Evolutionary conservation across 2,113 vertebrate genomes (phyloP), one percentile per base, ranked within the genome.

Genomic region (Chinchilla lanigera): DNA sequence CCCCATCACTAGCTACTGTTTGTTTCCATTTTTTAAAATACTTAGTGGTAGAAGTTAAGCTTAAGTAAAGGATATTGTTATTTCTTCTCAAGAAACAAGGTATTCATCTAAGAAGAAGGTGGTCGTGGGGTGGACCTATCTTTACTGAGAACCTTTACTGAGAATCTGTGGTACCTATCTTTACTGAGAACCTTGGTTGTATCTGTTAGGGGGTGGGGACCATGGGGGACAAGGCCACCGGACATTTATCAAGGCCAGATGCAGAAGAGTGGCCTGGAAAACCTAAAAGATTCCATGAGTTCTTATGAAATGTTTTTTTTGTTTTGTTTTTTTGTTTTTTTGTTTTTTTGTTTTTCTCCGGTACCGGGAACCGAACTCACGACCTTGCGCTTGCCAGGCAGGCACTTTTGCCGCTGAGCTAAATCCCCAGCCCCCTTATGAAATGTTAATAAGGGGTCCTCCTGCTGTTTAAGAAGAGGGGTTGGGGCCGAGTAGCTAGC

Each of bases 251-350:
- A 96, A 86, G 20, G 41, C 30, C 73, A 96, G 0, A 93, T 58
- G 17, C 41, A 96, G 88, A 41, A 92, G 2, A 61, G 22, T 4
- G 50, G 20, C 38, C 50, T 75, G 1, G 73, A 90, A 95, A 86
- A 52, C 24, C 58, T 86, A 71, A 82, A 65, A 90, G 17, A 90
- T 44, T 82, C 77, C 87, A 12, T 54, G 38, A 83, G 75, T 90
- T 94, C 75, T 97, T 69, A 87, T 17, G 26, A 93, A 93, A 95
- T 47, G 33, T 75, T 97, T n/a, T n/a, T n/a, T n/a, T n/a, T n/a
- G n/a, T n/a, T n/a, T n/a, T n/a, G n/a, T n/a, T n/a, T n/a, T n/a
- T n/a, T n/a, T n/a, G n/a, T n/a, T n/a, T n/a, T n/a, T n/a, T n/a
- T n/a, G n/a, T n/a, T n/a, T n/a, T n/a, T n/a, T n/a, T n/a, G n/a